Evolutionary conservation across 2,888 invertebrate species (phyloP).

Genomic region (Lottia scabra): DNA sequence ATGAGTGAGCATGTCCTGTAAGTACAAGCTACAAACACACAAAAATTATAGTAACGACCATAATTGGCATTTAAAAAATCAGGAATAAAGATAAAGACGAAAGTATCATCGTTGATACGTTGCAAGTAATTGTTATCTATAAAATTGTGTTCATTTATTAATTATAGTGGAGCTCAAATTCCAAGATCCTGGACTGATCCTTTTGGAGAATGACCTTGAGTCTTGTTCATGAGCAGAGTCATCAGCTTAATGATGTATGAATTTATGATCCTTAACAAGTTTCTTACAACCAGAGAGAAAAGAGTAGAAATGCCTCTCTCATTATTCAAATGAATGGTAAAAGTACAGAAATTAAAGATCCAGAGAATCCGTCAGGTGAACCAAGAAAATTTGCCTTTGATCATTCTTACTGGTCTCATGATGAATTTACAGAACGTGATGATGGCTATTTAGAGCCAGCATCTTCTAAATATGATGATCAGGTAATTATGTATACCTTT

Average conservation of each 20-base stretch:
- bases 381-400: conserved; percentile 63
- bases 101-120: too few species aligned
- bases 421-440: conserved; percentile 52
- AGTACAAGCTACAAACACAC: too few species aligned
- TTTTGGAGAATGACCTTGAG: too few species aligned
- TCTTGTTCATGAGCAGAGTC: too few species aligned
- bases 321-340: conserved; percentile 62
- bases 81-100: too few species aligned
- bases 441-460: conserved; percentile 60
- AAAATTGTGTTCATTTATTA: too few species aligned
- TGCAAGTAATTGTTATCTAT: too few species aligned
- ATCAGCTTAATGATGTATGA: background rate
- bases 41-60: too few species aligned
- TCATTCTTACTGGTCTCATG: conserved; percentile 68
- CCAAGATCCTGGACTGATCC: too few species aligned
- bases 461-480: conserved; percentile 60
- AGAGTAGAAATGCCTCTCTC: conserved; percentile 52
- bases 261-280: conserved; percentile 40
- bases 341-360: conserved; percentile 59
- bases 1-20: too few species aligned
- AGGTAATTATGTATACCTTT: conserved; percentile 40
- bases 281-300: conserved; percentile 60
- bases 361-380: conserved; percentile 49
- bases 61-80: too few species aligned
- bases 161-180: too few species aligned